Base-by-base conservation (phyloP, 2,797 vertebrate genomes). In the Oreochromis mossambicus region DNA sequence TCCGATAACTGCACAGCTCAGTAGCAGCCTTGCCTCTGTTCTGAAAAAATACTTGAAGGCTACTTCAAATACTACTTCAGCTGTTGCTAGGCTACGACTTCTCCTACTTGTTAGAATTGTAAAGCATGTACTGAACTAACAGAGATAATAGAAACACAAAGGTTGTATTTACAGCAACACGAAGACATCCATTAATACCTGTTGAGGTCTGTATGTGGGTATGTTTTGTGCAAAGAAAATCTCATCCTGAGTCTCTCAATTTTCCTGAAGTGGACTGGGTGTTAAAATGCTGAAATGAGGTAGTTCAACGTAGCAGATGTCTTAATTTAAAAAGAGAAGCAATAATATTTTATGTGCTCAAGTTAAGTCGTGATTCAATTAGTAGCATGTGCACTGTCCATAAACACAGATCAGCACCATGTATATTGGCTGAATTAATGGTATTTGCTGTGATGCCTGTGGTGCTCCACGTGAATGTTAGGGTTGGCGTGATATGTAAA, bases 51-150 rank as follows among this genome's bases (percentile, higher is more conserved):
- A 66, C 76, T 84, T 50, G 48, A 83, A 68, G 70, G 51, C 61
- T 82, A 86, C 63, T 87, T 84, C 77, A 83, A 66, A 86, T 79
- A 50, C 21, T 68, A 86, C 77, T 80, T 84, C 75, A 48, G 63
- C 81, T 83, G 92, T 92, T 92, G 87, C 92, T 87, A 86, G 43
- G 91, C 89, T 90, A 94, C 86, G 2, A 41, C 34, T 78, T 86
- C 24, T 81, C 43, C 61, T 68, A 70, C 41, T 68, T 86, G 66
- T 89, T 77, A 75, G 43, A 41, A 54, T n/a, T 52, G 48, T 55
- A 26, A 86, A 76, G 48, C 34, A 29, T 66, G 41, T 43, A 41
- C 21, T 76, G 61, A 81, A 38, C 36, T 43, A n/a, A 61, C 50
- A 76, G 10, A 77, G 12, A 38, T 29, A 36, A 32, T 5, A 46